These are phyloP conservation scores for Stenchaetothrips biformis DNA, from an alignment of 2,888 invertebrate genomes.

Conservation along the genomic window DNA sequence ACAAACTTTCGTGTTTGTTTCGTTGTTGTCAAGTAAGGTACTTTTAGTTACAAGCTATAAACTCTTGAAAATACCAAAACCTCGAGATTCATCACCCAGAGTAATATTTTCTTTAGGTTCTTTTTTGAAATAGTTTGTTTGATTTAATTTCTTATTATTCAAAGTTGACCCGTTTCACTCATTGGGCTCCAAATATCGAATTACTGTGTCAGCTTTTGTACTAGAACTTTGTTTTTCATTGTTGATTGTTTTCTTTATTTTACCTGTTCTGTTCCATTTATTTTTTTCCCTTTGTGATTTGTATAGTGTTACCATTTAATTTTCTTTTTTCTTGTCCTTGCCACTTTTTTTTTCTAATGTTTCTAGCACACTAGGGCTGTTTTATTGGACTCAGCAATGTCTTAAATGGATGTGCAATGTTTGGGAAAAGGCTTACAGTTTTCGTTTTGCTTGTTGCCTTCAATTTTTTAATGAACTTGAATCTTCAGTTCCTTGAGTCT, in stretches of 20 bases:
- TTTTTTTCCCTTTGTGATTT: background rate
- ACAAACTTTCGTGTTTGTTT: no score
- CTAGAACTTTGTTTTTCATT: background rate
- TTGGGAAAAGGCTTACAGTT: background rate
- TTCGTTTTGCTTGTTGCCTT: background rate
- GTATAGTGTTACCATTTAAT: slow-evolving; percentile 4
- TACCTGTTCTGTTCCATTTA: slow-evolving; percentile 5
- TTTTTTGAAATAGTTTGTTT: no score
- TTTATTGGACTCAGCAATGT: background rate
- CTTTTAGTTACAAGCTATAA: no score
- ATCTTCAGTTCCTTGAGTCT: no score
- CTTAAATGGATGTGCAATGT: background rate
- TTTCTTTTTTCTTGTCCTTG: background rate
- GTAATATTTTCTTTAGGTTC: no score
- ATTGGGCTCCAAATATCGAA: no score
- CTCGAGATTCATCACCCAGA: no score
- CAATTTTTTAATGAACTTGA: background rate
- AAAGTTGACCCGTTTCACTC: no score
- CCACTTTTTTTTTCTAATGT: background rate
- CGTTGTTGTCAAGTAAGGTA: no score
- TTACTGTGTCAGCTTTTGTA: background rate
- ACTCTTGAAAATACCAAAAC: no score
- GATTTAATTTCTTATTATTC: no score
- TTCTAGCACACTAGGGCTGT: background rate
- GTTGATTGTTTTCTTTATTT: slow-evolving; percentile 10